A percentile compares a stretch with the other conserved stretches of the same genome.
phyloP scores from a whole-genome alignment of 2,113 vertebrate genomes.

The Perca flavescens region DNA sequence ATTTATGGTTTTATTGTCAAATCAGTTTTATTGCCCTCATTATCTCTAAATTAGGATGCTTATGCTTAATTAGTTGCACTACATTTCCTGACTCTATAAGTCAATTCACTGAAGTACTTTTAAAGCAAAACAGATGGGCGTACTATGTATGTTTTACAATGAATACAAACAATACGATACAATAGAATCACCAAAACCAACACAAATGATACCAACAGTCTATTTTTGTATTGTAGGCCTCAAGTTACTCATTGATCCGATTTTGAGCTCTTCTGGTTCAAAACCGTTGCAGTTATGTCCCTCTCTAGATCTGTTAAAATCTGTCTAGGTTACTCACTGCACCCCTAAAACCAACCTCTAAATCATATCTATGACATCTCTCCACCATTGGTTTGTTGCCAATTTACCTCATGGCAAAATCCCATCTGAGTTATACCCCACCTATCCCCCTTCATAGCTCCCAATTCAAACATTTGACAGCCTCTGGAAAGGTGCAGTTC shows the following conservation, averaged over 20 bases:
- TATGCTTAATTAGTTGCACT: constrained; percentile 8
- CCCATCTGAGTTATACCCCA: constrained; percentile 71
- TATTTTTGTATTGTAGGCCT: constrained; percentile 76
- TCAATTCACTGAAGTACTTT: not conserved
- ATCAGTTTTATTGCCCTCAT: constrained; percentile 39
- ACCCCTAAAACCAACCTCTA: constrained; percentile 77
- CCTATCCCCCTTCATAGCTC: constrained; percentile 69
- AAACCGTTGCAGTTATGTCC: constrained; percentile 73
- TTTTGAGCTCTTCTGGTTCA: constrained; percentile 72
- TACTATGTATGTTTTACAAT: constrained; percentile 4
- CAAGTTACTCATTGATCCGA: constrained; percentile 80
- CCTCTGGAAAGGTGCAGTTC: constrained; percentile 78
- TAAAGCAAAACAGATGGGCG: not conserved
- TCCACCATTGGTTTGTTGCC: constrained; percentile 80
- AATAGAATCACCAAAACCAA: constrained; percentile 31
- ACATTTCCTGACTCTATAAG: constrained; percentile 6
- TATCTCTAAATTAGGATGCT: constrained; percentile 30
- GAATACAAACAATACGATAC: constrained; percentile 28
- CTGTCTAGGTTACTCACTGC: constrained; percentile 74
- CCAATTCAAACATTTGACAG: constrained; percentile 77
- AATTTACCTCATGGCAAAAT: constrained; percentile 79
- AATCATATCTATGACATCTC: constrained; percentile 78
- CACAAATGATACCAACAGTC: constrained; percentile 50
- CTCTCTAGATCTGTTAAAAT: constrained; percentile 76
- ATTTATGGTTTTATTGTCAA: constrained; percentile 49